A percentile compares a stretch with the other conserved stretches of the same genome.
Conservation (phyloP, 2,888 invertebrate genomes). For the Masnerella sp. region DNA sequence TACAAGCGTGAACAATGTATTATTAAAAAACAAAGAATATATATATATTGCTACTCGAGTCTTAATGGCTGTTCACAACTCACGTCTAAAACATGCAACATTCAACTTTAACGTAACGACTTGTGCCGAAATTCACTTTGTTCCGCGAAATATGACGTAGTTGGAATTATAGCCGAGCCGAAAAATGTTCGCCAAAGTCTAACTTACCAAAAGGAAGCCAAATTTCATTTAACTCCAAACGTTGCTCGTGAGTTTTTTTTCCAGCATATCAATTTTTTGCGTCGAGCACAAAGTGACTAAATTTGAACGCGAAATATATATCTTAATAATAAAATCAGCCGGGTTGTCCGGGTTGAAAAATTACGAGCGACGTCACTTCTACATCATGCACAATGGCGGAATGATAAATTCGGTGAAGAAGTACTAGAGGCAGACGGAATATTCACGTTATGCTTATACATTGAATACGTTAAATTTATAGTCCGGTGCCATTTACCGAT, state of each 20-base stretch:
- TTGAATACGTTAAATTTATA: slow-evolving; percentile 56
- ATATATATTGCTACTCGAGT: slow-evolving; percentile 32
- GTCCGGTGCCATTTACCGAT: slow-evolving; percentile 47
- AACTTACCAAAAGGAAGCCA: no score
- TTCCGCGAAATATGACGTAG: slow-evolving; percentile 26
- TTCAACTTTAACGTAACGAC: slow-evolving; percentile 52
- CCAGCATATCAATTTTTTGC: no score
- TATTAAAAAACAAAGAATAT: slow-evolving; percentile 34
- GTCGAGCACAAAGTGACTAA: no score
- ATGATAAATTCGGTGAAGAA: slow-evolving; percentile 49
- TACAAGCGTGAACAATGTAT: slow-evolving; percentile 13
- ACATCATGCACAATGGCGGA: slow-evolving; percentile 45
- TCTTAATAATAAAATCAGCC: slow-evolving; percentile 38
- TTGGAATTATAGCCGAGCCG: slow-evolving; percentile 23
- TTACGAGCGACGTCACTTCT: slow-evolving; percentile 39
- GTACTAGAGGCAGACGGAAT: slow-evolving; percentile 12
- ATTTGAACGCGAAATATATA: neutral
- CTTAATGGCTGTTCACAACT: slow-evolving; percentile 57
- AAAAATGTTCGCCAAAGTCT: no score
- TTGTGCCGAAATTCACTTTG: slow-evolving; percentile 53
- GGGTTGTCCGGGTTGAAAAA: slow-evolving; percentile 18
- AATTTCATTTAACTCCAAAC: no score
- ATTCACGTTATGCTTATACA: slow-evolving; percentile 49
- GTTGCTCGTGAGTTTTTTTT: no score
- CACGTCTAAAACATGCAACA: slow-evolving; percentile 57